Conservation (phyloP, 2,888 invertebrate genomes). For the Conus canariensis region DNA sequence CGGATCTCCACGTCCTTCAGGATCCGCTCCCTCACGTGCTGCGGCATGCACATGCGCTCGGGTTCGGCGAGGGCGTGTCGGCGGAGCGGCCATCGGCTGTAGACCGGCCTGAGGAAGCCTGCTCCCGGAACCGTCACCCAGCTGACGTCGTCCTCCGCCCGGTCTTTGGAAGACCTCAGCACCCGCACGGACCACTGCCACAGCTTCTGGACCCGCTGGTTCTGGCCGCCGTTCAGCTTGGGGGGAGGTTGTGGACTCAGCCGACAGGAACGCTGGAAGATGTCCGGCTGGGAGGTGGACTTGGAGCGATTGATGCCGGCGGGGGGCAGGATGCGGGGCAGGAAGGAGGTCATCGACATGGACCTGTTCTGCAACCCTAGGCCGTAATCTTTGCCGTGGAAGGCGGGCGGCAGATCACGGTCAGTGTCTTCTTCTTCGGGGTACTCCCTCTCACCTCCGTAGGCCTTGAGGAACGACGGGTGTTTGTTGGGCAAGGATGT, state of each 20-base stretch:
- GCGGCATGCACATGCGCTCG: slow-evolving; percentile 59
- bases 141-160: neutral
- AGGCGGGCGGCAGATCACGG: neutral
- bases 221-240: neutral
- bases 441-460: slow-evolving; percentile 6
- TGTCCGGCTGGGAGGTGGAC: neutral
- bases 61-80: slow-evolving; percentile 64
- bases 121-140: neutral
- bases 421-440: neutral
- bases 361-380: neutral
- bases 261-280: neutral
- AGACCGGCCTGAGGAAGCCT: slow-evolving; percentile 2
- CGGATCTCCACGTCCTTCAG: slow-evolving; percentile 56
- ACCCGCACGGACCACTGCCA: slow-evolving; percentile 13
- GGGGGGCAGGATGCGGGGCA: neutral
- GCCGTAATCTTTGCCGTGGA: too few species aligned
- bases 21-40: slow-evolving; percentile 57
- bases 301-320: neutral
- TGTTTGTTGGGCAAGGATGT: neutral
- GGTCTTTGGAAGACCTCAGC: neutral
- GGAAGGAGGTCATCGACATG: neutral
- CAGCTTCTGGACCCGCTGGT: neutral
- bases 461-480: neutral
- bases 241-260: neutral
- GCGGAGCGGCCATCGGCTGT: slow-evolving; percentile 42